A percentile compares a stretch with the other conserved stretches of the same genome.
Conservation (phyloP, 2,888 invertebrate genomes). For the Stenodema calcarata region DNA sequence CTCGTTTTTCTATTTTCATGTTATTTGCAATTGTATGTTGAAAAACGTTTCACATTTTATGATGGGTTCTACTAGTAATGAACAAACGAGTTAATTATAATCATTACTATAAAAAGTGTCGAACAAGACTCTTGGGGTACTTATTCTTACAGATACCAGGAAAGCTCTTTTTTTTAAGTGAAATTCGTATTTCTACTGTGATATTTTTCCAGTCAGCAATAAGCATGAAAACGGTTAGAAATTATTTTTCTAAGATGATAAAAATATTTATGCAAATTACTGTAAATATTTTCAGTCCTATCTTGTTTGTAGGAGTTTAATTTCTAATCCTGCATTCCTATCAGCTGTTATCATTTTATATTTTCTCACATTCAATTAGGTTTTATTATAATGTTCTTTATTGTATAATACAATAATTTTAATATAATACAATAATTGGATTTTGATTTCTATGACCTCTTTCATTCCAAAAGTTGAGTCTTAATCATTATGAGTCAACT, state of each 20-base stretch:
- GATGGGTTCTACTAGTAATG: not conserved
- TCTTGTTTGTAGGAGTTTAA: slow-evolving; percentile 18
- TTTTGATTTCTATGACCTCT: not conserved
- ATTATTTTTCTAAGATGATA: slow-evolving; percentile 36
- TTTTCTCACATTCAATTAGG: not conserved
- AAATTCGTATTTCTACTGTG: slow-evolving; percentile 40
- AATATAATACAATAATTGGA: too few relatives aligned
- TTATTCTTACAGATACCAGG: slow-evolving; percentile 10
- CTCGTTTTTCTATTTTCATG: not conserved
- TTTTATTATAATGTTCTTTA: slow-evolving; percentile 27
- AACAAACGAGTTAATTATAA: not conserved
- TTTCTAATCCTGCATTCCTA: slow-evolving; percentile 33
- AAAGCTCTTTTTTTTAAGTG: slow-evolving; percentile 13
- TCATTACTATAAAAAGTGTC: not conserved
- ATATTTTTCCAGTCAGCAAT: slow-evolving; percentile 42
- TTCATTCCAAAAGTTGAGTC: too few relatives aligned
- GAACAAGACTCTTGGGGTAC: slow-evolving; percentile 22
- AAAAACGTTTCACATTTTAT: not conserved
- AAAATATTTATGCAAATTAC: slow-evolving; percentile 18
- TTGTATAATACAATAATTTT: too few relatives aligned
- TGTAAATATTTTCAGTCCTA: slow-evolving; percentile 15
- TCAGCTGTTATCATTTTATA: slow-evolving; percentile 10
- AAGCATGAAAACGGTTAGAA: slow-evolving; percentile 29
- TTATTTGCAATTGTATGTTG: not conserved
- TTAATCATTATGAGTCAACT: not conserved